Base-by-base conservation (phyloP, 2,888 invertebrate genomes). In the Sycophila texana region DNA sequence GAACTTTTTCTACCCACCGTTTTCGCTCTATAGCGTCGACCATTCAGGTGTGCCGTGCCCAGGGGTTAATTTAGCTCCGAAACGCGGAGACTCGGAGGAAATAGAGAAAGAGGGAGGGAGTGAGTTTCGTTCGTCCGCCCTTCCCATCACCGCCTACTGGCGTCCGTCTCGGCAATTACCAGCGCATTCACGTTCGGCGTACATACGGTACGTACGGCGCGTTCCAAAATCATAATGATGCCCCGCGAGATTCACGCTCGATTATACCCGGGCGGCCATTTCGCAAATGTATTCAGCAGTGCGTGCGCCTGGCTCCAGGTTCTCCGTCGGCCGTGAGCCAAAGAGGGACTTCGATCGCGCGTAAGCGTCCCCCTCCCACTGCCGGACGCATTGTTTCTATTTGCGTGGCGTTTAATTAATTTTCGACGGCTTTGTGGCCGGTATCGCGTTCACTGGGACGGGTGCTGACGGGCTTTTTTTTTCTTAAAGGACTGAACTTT, bases 171-270 rank as follows among this genome's bases (percentile, higher is more conserved):
- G 68, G 83, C 82, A 83, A 83, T 83, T 80, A 83, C 83, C 74
- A 53, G 76, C 55, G 75, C 79, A 83, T 83, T 83, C 83, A 83
- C 79, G 79, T 65, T 18, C 61, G 67, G 53, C 49, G 72, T 16
- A 61, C n/a, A 0, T 39, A 4, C 30, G 10, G 30, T 26, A 71
- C 77, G 71, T 70, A 71, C 73, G 71, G 71, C 65, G 58, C 71
- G 71, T 67, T 74, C 81, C 75, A 60, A 80, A 82, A 82, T 83
- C 82, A 81, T 82, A 83, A 84, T 82, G 75, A 81, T 70, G 80
- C 74, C 81, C 81, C 81, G 81, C 81, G 83, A 80, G 79, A 82
- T 82, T 82, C 82, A 76, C 60, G 77, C 79, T 75, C 81, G 83
- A 83, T 83, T 82, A 82, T 82, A 80, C 58, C 47, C 67, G 68